Evolutionary conservation across 53 echinoderm and acorn worm genomes (phyloP).

Genomic region (Crossaster papposus): DNA sequence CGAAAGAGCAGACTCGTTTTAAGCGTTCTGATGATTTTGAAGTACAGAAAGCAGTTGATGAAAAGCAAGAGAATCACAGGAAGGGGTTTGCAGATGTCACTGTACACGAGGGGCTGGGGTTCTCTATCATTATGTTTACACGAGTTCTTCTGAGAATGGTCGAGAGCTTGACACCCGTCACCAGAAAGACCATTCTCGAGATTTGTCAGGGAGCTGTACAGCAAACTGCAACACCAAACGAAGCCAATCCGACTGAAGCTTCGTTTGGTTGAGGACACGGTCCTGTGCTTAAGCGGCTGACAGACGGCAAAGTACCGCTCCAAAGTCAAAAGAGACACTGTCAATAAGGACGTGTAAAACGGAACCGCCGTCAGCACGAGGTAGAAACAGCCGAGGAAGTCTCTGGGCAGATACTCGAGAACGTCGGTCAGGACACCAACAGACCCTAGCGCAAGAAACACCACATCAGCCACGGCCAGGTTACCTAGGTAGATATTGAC

Average conservation of each 20-base stretch:
- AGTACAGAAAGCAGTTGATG: not conserved
- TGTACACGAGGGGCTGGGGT: not conserved
- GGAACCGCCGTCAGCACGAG: not conserved
- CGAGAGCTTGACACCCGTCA: not conserved
- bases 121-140: not conserved
- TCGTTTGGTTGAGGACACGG: conserved; percentile 6
- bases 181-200: not conserved
- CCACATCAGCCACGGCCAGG: conserved; percentile 9
- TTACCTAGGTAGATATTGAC: conserved; percentile 17
- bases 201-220: conserved; percentile 1
- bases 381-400: not conserved
- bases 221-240: not conserved
- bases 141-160: not conserved
- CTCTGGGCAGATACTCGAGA: not conserved
- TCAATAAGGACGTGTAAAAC: not conserved
- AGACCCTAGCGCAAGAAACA: not conserved
- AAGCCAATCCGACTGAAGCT: not conserved
- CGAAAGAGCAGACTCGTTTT: not conserved
- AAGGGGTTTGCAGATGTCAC: conserved; percentile 2
- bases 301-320: conserved; percentile 13
- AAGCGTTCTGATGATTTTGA: not conserved
- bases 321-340: not conserved
- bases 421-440: not conserved
- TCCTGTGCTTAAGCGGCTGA: not conserved
- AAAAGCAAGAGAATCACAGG: not conserved